These are phyloP conservation scores for Psilopsiagon aymara DNA, from an alignment of 2,113 vertebrate genomes.

Conservation along the genomic window DNA sequence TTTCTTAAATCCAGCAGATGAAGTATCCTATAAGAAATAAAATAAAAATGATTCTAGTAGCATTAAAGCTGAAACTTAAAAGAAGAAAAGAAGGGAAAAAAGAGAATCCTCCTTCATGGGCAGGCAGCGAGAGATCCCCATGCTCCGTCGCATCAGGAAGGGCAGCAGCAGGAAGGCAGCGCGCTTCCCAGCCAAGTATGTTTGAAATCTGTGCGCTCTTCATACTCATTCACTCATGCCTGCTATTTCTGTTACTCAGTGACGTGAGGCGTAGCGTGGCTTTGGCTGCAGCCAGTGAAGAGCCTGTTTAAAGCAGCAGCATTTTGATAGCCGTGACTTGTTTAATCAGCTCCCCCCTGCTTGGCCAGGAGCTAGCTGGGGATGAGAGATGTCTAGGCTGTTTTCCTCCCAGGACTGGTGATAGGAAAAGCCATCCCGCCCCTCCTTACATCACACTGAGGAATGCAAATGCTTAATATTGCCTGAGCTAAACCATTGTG, in stretches of 20 bases:
- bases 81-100: not conserved
- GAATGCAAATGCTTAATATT: rapidly evolving
- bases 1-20: constrained; percentile 57
- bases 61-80: not conserved
- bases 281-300: constrained; percentile 36
- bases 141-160: constrained; percentile 27
- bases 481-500: not conserved
- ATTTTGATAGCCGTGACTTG: not conserved
- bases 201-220: constrained; percentile 70
- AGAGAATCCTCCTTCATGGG: constrained; percentile 13
- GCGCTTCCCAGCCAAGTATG: constrained; percentile 38
- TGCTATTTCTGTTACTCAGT: constrained; percentile 67
- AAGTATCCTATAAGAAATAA: not conserved
- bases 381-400: not conserved
- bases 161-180: not conserved
- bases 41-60: not conserved
- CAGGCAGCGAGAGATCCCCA: not conserved
- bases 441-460: rapidly evolving
- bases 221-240: constrained; percentile 59
- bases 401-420: rapidly evolving
- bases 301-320: constrained; percentile 63
- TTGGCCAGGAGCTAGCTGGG: not conserved
- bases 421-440: not conserved
- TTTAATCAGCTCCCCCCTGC: not conserved
- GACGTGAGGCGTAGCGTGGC: constrained; percentile 56